A percentile compares a stretch with the other conserved stretches of the same genome.
These are phyloP conservation scores for Listronotus oregonensis DNA, from an alignment of 1,140 invertebrate species.

Conservation along the genomic window DNA sequence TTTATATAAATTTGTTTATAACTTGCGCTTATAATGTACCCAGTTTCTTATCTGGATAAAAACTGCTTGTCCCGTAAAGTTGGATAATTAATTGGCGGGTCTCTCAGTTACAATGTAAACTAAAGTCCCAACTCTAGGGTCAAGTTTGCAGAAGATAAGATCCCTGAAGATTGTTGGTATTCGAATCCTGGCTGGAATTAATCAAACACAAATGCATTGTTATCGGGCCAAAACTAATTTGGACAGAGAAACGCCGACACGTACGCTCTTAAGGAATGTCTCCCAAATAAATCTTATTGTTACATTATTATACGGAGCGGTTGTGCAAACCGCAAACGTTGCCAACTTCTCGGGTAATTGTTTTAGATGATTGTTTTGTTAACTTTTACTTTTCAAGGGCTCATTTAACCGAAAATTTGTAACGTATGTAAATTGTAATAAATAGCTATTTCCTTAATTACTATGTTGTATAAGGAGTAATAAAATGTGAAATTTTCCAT, in stretches of 20 bases:
- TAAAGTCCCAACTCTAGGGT: slow-evolving; percentile 16
- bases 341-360: slow-evolving; percentile 21
- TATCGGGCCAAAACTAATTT: slow-evolving; percentile 31
- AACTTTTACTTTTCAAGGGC: slow-evolving; percentile 23
- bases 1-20: not conserved
- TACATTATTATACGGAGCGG: slow-evolving; percentile 19
- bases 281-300: slow-evolving; percentile 30
- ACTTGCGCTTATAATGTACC: not conserved
- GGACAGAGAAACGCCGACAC: slow-evolving; percentile 19
- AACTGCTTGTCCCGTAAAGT: slow-evolving; percentile 18
- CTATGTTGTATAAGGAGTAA: too few species aligned
- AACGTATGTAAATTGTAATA: too few species aligned
- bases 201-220: slow-evolving; percentile 34
- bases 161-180: slow-evolving; percentile 34
- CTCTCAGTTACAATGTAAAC: slow-evolving; percentile 7
- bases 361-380: slow-evolving; percentile 5
- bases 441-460: too few species aligned
- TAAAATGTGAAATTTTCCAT: too few species aligned
- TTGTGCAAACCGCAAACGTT: slow-evolving; percentile 17
- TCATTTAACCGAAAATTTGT: not conserved
- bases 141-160: slow-evolving; percentile 33
- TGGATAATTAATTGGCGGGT: slow-evolving; percentile 30
- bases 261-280: slow-evolving; percentile 31
- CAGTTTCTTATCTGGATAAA: slow-evolving; percentile 10
- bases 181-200: slow-evolving; percentile 29